Conservation (phyloP, 2,113 vertebrate species). For the Syrmaticus mikado region DNA sequence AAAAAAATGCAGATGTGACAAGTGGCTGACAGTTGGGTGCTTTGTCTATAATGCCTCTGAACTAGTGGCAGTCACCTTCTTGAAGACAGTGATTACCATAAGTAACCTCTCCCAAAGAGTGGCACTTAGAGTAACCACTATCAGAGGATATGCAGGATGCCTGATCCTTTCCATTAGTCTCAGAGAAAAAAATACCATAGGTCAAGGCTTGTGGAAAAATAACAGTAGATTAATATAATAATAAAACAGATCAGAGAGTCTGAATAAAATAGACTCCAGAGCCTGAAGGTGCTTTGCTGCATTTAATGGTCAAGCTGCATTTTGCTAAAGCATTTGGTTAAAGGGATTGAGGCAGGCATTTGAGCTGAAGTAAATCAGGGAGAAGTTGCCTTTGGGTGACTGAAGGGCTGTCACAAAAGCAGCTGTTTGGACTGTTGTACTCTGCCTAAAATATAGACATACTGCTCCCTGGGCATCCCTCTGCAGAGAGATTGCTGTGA, state of each 20-base stretch:
- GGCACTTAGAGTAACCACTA: neutral
- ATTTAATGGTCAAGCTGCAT: neutral
- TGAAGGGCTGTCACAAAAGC: neutral
- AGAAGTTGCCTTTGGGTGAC: neutral
- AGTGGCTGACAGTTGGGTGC: slow-evolving; percentile 29
- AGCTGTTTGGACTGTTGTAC: neutral
- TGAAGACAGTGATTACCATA: neutral
- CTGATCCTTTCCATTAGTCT: neutral
- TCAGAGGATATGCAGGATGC: neutral
- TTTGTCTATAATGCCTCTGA: slow-evolving; percentile 23
- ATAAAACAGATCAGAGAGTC: neutral
- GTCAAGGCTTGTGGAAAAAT: neutral
- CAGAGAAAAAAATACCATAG: neutral
- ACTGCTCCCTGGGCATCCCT: neutral
- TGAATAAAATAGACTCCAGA: neutral
- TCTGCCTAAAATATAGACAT: neutral
- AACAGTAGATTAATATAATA: neutral
- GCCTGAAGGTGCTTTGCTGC: neutral
- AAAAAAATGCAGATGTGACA: slow-evolving; percentile 49
- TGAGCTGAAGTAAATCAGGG: neutral
- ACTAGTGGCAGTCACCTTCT: neutral
- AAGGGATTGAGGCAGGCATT: neutral
- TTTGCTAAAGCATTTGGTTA: slow-evolving; percentile 15
- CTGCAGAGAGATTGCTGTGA: neutral
- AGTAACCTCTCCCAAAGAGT: neutral